Percentiles rank a stretch among this genome's conserved stretches.
These are phyloP conservation scores for Chitala chitala DNA, from an alignment of 2,113 vertebrate genomes.

Conservation along the genomic window DNA sequence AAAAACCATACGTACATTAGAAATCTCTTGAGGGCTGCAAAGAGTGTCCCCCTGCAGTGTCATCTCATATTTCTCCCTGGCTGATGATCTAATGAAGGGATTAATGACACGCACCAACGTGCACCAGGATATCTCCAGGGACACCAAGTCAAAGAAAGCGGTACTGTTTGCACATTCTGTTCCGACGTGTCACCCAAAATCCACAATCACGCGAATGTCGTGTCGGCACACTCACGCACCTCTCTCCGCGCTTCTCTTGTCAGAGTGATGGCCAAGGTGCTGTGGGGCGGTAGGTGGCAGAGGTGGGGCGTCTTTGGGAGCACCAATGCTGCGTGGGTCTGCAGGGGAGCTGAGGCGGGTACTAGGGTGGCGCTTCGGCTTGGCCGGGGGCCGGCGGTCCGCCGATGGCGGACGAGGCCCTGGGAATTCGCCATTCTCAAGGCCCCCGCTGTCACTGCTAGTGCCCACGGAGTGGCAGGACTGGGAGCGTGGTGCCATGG, in stretches of 20 bases:
- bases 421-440: slow-evolving; percentile 70
- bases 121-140: too few relatives aligned
- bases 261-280: slow-evolving; percentile 57
- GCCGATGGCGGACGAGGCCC: slow-evolving; percentile 54
- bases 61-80: too few relatives aligned
- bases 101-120: too few relatives aligned
- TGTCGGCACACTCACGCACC: not conserved
- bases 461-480: slow-evolving; percentile 85
- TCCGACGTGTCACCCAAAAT: too few relatives aligned
- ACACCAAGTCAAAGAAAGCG: too few relatives aligned
- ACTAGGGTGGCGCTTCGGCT: slow-evolving; percentile 82
- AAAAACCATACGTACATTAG: too few relatives aligned
- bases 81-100: too few relatives aligned
- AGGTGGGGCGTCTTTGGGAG: slow-evolving; percentile 50
- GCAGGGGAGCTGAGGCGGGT: slow-evolving; percentile 77
- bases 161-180: too few relatives aligned
- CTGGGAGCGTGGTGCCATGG: slow-evolving; percentile 84
- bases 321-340: slow-evolving; percentile 41
- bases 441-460: slow-evolving; percentile 60
- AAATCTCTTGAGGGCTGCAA: too few relatives aligned
- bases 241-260: slow-evolving; percentile 63
- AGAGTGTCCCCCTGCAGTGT: too few relatives aligned
- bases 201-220: too few relatives aligned
- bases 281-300: slow-evolving; percentile 43
- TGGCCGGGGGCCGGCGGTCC: slow-evolving; percentile 70